Percentiles rank a stretch among this genome's conserved stretches.
These are phyloP conservation scores for Hirudinaria manillensis DNA, from an alignment of 2,888 invertebrate genomes.

Conservation along the genomic window DNA sequence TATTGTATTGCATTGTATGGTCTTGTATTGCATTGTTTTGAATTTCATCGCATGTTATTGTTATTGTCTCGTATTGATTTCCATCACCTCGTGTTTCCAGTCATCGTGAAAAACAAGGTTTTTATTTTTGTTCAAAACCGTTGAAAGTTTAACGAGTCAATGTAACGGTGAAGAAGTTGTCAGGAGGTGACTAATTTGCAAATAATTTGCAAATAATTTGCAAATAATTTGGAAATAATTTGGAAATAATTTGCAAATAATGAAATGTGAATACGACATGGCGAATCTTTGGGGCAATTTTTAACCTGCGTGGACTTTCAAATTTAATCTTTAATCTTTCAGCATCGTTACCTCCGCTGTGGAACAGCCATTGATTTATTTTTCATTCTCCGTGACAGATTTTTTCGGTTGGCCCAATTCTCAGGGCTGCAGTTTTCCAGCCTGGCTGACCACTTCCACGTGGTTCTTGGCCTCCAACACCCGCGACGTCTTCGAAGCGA, in stretches of 20 bases:
- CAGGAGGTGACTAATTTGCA: no score
- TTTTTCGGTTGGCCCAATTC: constrained; percentile 11
- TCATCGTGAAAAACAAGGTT: background rate
- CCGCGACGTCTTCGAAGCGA: background rate
- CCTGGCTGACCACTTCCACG: constrained; percentile 5
- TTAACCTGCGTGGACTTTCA: no score
- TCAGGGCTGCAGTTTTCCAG: constrained; percentile 4
- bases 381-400: constrained; percentile 2
- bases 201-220: no score
- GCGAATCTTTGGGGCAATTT: background rate
- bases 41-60: no score
- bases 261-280: background rate
- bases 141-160: background rate
- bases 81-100: background rate
- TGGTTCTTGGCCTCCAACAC: constrained; percentile 3
- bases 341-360: background rate
- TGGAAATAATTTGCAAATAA: background rate
- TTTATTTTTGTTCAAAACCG: background rate
- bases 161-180: no score
- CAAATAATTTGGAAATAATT: no score
- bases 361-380: background rate
- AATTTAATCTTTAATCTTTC: background rate
- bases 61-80: background rate
- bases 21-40: no score
- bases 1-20: background rate